Percentiles rank a stretch among this genome's conserved stretches.
Conservation (phyloP, 2,797 vertebrate species). For the Eospalax fontanierii region DNA sequence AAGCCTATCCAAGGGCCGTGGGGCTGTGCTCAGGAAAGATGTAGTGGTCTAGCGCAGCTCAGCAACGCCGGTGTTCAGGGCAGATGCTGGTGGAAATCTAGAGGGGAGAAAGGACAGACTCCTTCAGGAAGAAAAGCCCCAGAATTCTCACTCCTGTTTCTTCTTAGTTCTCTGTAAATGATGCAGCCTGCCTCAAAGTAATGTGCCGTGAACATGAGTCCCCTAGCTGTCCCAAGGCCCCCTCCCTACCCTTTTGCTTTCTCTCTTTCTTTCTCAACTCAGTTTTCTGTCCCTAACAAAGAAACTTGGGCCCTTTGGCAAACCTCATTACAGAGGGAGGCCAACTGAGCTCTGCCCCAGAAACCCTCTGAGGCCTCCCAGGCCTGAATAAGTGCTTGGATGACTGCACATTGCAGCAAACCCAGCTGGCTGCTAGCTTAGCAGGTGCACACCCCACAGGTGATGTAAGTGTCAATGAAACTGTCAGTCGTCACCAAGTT, state of each 20-base stretch:
- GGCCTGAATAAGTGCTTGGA: not conserved
- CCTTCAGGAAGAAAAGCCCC: not conserved
- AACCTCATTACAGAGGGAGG: not conserved
- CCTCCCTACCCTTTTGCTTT: not conserved
- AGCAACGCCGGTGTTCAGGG: not conserved
- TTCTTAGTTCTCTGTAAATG: not conserved
- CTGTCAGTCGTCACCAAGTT: not conserved
- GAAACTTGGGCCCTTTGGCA: not conserved
- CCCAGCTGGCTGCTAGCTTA: not conserved
- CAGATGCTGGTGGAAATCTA: not conserved
- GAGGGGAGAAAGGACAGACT: not conserved
- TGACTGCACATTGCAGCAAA: conserved; percentile 26
- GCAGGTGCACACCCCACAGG: not conserved
- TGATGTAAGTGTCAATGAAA: not conserved
- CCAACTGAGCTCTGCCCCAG: conserved; percentile 46
- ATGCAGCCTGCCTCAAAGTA: not conserved
- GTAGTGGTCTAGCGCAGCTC: not conserved
- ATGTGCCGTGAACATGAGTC: not conserved
- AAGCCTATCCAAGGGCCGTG: not conserved
- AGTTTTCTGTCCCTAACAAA: conserved; percentile 4
- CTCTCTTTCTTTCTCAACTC: not conserved
- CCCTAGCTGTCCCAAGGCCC: not conserved
- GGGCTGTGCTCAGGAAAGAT: not conserved
- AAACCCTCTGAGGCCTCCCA: conserved; percentile 43
- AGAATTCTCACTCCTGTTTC: not conserved